Conservation (phyloP, 2,888 invertebrate genomes). For the Aethes cnicana region DNA sequence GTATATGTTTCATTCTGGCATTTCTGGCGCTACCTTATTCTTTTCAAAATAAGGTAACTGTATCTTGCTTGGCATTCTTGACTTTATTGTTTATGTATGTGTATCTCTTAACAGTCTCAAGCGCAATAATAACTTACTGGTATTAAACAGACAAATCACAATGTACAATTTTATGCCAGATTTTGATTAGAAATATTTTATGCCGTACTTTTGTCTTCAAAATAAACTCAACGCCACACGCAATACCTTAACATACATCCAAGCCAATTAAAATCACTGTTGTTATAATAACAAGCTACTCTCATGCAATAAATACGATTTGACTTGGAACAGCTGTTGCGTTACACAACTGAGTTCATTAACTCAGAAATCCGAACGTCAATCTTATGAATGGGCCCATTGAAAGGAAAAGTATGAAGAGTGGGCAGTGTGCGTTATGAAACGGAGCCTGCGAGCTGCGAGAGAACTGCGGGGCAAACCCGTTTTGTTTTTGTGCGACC, state of each 20-base stretch:
- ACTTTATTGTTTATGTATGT: too few relatives aligned
- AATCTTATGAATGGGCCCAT: slow-evolving; percentile 42
- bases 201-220: background rate
- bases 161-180: too few relatives aligned
- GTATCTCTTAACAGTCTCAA: too few relatives aligned
- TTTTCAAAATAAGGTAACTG: too few relatives aligned
- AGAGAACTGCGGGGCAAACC: slow-evolving; percentile 1
- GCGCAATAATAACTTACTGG: too few relatives aligned
- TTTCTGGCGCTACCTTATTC: too few relatives aligned
- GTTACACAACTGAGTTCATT: slow-evolving; percentile 15
- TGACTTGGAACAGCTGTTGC: background rate
- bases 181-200: background rate
- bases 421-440: slow-evolving; percentile 16
- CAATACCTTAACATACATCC: too few relatives aligned
- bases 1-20: too few relatives aligned
- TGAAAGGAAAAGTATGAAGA: slow-evolving; percentile 46
- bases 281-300: background rate
- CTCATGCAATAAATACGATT: background rate
- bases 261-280: too few relatives aligned
- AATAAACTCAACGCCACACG: too few relatives aligned
- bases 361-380: slow-evolving; percentile 6
- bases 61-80: too few relatives aligned
- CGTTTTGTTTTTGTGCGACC: background rate
- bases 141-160: too few relatives aligned
- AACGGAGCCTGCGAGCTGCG: slow-evolving; percentile 10